Conservation (phyloP, 2,797 vertebrate genomes). For the Acipenser transmontanus region DNA sequence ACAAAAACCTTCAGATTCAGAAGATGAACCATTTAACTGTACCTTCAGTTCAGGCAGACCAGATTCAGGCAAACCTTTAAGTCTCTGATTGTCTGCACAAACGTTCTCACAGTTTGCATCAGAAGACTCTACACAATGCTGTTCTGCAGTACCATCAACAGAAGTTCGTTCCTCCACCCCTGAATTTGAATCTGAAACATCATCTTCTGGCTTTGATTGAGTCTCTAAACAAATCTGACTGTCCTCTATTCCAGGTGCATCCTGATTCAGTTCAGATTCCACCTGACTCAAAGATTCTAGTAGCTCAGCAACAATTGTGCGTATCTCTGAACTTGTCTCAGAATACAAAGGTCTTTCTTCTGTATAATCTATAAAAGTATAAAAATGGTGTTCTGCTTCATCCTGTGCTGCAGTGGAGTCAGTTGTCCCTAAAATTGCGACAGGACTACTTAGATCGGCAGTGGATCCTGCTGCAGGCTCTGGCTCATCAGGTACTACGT, state of each 20-base stretch:
- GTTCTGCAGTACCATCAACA: slow-evolving; percentile 14
- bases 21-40: slow-evolving; percentile 15
- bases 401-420: too few species aligned
- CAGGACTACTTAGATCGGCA: too few species aligned
- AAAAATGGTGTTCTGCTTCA: background rate
- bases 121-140: slow-evolving; percentile 17
- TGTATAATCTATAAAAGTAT: background rate
- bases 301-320: background rate
- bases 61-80: slow-evolving; percentile 19
- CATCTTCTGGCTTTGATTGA: background rate
- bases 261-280: background rate
- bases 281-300: background rate
- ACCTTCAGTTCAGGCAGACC: slow-evolving; percentile 14
- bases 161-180: slow-evolving; percentile 1
- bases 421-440: too few species aligned
- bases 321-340: slow-evolving; percentile 1
- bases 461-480: too few species aligned
- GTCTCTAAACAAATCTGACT: background rate
- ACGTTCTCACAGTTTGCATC: slow-evolving; percentile 17
- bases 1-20: slow-evolving; percentile 17
- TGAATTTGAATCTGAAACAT: background rate
- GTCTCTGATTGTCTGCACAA: slow-evolving; percentile 20
- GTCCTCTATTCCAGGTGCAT: background rate
- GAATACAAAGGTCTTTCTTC: background rate
- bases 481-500: too few species aligned